Evolutionary conservation across 2,113 vertebrate species (phyloP).

Genomic region (Clarias magur): DNA sequence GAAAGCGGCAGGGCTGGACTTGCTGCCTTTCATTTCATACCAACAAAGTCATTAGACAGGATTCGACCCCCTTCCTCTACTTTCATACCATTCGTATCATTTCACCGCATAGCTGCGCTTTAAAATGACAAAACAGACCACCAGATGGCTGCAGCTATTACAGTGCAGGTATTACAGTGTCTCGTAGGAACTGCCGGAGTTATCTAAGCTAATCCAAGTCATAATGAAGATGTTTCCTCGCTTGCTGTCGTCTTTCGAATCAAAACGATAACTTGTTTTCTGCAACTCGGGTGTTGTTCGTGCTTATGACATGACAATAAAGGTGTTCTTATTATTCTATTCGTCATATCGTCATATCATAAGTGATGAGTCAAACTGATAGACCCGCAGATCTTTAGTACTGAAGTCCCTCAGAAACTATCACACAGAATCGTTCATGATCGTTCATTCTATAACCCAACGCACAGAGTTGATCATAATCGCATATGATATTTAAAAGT

Average conservation of each 20-base stretch:
- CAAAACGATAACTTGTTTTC: neutral
- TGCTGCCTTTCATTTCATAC: neutral
- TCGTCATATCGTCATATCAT: neutral
- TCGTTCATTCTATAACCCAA: neutral
- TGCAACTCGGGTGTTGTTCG: neutral
- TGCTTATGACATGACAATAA: neutral
- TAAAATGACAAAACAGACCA: neutral
- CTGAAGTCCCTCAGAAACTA: no score
- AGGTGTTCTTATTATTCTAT: neutral
- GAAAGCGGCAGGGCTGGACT: neutral
- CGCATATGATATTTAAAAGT: neutral
- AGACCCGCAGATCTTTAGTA: neutral
- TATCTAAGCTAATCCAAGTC: neutral
- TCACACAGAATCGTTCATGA: neutral
- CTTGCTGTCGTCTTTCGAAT: neutral
- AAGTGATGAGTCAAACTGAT: neutral
- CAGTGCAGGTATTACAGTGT: neutral
- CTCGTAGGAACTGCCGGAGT: neutral
- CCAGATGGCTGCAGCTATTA: constrained; percentile 14
- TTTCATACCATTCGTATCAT: neutral
- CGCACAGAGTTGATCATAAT: neutral
- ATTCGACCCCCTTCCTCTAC: neutral
- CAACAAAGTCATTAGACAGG: neutral
- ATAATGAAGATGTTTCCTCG: neutral
- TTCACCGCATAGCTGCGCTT: neutral